These are phyloP conservation scores for Nasonia longicornis DNA, from an alignment of 1,140 invertebrate species.

Conservation along the genomic window DNA sequence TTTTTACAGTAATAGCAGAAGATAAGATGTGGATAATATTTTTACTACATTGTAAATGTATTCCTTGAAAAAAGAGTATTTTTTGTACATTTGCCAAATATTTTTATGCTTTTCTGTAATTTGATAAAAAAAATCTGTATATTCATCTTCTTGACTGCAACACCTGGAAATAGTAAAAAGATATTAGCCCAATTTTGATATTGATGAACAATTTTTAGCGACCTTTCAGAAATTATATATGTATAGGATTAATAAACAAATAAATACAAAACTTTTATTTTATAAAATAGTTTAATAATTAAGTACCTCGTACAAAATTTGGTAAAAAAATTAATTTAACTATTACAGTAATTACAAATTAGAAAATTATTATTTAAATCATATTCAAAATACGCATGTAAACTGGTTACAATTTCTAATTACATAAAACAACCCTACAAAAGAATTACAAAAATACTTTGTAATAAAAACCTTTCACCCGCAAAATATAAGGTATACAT, in stretches of 20 bases:
- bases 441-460: constrained; percentile 39
- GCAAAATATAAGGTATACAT: constrained; percentile 21
- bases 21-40: no score
- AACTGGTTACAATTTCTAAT: constrained; percentile 14
- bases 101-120: no score
- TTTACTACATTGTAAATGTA: no score
- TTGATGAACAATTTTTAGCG: background rate
- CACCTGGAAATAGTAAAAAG: background rate
- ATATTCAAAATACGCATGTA: background rate
- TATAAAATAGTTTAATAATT: constrained; percentile 45
- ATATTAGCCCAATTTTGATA: background rate
- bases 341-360: constrained; percentile 27
- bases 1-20: no score
- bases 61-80: no score
- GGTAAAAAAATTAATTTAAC: constrained; percentile 26
- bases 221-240: background rate
- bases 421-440: constrained; percentile 18
- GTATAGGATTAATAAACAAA: background rate
- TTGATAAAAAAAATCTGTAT: no score
- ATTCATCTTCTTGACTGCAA: no score
- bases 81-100: no score
- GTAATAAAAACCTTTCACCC: constrained; percentile 39
- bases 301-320: constrained; percentile 44
- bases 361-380: constrained; percentile 14
- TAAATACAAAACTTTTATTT: background rate